Evolutionary conservation across 2,797 vertebrate genomes (phyloP), one percentile per base, ranked within the genome.

Genomic region (Erpetoichthys calabaricus): DNA sequence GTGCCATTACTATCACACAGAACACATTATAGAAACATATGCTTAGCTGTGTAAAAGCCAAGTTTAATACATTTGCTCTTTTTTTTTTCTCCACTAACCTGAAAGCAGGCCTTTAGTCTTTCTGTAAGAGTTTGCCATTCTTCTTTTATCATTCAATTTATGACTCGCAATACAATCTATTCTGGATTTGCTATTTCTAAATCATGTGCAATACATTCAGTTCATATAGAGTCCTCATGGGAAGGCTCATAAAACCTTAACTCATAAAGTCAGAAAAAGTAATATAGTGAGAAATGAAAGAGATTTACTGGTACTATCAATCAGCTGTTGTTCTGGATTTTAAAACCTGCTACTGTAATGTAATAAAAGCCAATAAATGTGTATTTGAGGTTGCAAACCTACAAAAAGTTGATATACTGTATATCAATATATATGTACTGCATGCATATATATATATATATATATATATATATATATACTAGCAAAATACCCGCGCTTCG

Each of bases 291-390:
- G 64, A 76, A 81, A 72, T 70, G 73, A 69, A 78, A 68, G 66
- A 80, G 78, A 83, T 80, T 81, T 83, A 82, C 72, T 79, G 75
- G 68, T 60, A 71, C 79, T 65, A 83, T 83, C 74, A 82, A 71
- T 68, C 0, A 51, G 66, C 68, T 0, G 56, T 73, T 77, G 75
- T 73, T 80, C 71, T 71, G 77, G 75, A 68, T 82, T 80, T 82
- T 82, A 80, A 77, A 79, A 79, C 73, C 78, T 84, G 80, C 83
- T 82, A 80, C 82, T 82, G 82, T 77, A 84, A 83, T 80, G 83
- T 82, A 81, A 83, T 84, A 85, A 82, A 84, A 81, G 72, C 76
- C 70, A 80, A 80, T 85, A 84, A 84, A 81, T 5, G 45, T 42
- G 66, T 71, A 67, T 83, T 83, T 81, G 5, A 51, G 5, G 4